Evolutionary conservation across 2,797 vertebrate genomes (phyloP).

Genomic region (Leptatherina wallacei): DNA sequence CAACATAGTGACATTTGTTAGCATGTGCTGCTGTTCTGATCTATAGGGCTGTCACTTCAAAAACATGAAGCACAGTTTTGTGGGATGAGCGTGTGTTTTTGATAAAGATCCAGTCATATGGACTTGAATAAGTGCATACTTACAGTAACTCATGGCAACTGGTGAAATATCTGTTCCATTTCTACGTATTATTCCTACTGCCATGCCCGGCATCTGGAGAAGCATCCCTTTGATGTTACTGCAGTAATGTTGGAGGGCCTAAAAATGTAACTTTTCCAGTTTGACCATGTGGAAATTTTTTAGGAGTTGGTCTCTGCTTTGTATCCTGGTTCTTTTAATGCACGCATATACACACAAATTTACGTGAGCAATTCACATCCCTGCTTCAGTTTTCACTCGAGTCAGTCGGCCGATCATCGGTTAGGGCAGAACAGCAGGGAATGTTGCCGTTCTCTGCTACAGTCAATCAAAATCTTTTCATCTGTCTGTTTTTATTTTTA

Average conservation of each 20-base stretch:
- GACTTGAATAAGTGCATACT: slow-evolving; percentile 15
- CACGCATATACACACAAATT: background rate
- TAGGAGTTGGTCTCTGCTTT: background rate
- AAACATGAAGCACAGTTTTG: slow-evolving; percentile 14
- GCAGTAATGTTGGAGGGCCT: background rate
- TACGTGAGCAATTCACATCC: background rate
- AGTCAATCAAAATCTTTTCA: background rate
- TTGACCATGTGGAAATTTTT: background rate
- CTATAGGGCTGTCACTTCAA: slow-evolving; percentile 28
- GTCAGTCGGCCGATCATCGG: background rate
- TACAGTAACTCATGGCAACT: slow-evolving; percentile 3
- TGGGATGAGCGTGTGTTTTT: slow-evolving; percentile 34
- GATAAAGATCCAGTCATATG: slow-evolving; percentile 13
- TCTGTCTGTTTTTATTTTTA: background rate
- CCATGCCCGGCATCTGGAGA: background rate
- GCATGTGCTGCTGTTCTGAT: slow-evolving; percentile 38
- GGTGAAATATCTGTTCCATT: slow-evolving; percentile 23
- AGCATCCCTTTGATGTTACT: background rate
- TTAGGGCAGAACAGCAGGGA: background rate
- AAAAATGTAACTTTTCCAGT: background rate
- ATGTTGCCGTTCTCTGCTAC: background rate
- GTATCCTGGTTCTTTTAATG: background rate
- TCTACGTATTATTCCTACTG: slow-evolving; percentile 19
- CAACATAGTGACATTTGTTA: slow-evolving; percentile 49
- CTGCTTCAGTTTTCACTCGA: background rate